Evolutionary conservation across 2,797 vertebrate species (phyloP), one percentile per base, ranked within the genome.

Genomic region (Hippocampus kuda): DNA sequence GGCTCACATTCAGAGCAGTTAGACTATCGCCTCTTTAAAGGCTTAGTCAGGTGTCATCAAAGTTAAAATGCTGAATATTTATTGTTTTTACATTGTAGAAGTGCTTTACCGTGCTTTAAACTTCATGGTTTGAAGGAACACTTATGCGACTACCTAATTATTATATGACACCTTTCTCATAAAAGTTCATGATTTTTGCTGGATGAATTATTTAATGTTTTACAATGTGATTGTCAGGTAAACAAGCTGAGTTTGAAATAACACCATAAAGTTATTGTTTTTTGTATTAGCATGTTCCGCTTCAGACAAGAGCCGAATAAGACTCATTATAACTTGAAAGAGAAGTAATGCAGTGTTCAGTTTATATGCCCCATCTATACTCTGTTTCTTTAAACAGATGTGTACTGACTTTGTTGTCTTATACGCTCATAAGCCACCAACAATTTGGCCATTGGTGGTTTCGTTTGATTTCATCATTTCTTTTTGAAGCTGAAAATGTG

Each of bases 391-490:
- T 51, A 34, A 73, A 77, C 63, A 74, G 76, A 70, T 76, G 69
- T 62, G 44, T 74, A 72, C 83, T 76, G 44, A 70, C 72, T 67
- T 72, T 64, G 73, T 44, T 54, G 70, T 70, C 27, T 11, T 49
- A 18, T 20, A 46, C 57, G 71, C 74, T 67, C 70, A 75, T 41
- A 70, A 49, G 67, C 68, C 51, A 67, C 73, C 74, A 73, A 83
- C 83, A 83, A 79, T 76, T 75, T 70, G 70, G 69, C 66, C 72
- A 75, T 67, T 70, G 8, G 13, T 61, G 66, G 75, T 86, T 81
- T 82, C 75, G 72, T 79, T 77, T 74, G 68, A 79, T 86, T 86
- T 86, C 77, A 85, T 86, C 84, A 83, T 79, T 79, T 70, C 59
- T 56, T 59, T 80, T 75, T 81, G 70, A 77, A 73, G 48, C 69